Percentiles rank a stretch among this genome's conserved stretches.
Conservation (phyloP, 2,888 invertebrate species). For the Mellilla xanthometata region DNA sequence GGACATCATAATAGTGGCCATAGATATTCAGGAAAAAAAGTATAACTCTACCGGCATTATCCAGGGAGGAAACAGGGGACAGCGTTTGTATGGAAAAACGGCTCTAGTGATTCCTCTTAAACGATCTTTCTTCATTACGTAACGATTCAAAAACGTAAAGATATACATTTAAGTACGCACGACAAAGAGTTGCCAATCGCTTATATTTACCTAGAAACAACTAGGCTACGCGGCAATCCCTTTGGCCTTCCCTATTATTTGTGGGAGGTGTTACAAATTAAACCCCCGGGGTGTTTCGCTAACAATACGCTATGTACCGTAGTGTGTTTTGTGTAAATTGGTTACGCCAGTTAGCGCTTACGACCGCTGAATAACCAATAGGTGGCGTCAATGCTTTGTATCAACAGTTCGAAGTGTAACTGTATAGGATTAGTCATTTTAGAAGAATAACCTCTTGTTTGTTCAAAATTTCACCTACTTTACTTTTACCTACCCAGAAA, state of each 20-base stretch:
- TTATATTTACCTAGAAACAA: constrained; percentile 25
- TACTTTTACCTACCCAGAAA: too few relatives aligned
- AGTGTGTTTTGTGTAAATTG: constrained; percentile 56
- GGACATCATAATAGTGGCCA: too few relatives aligned
- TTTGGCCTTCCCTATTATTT: constrained; percentile 46
- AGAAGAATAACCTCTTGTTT: constrained; percentile 5
- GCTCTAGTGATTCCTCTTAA: too few relatives aligned
- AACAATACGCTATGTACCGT: constrained; percentile 52
- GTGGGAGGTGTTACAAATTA: constrained; percentile 62
- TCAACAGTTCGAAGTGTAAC: constrained; percentile 45
- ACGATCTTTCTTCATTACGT: too few relatives aligned
- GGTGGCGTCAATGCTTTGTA: constrained; percentile 43
- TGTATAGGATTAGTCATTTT: constrained; percentile 41
- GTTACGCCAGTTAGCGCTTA: constrained; percentile 51
- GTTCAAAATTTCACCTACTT: too few relatives aligned
- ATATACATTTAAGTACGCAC: too few relatives aligned
- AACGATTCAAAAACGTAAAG: too few relatives aligned
- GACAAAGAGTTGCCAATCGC: constrained; percentile 12
- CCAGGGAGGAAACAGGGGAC: too few relatives aligned
- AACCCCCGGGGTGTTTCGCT: constrained; percentile 44
- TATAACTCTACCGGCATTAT: too few relatives aligned
- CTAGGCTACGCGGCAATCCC: constrained; percentile 24
- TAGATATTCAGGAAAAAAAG: too few relatives aligned
- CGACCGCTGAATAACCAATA: constrained; percentile 53
- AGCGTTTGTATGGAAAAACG: too few relatives aligned